Evolutionary conservation across 1,140 invertebrate genomes (phyloP).

Genomic region (Phocides pigmalion): DNA sequence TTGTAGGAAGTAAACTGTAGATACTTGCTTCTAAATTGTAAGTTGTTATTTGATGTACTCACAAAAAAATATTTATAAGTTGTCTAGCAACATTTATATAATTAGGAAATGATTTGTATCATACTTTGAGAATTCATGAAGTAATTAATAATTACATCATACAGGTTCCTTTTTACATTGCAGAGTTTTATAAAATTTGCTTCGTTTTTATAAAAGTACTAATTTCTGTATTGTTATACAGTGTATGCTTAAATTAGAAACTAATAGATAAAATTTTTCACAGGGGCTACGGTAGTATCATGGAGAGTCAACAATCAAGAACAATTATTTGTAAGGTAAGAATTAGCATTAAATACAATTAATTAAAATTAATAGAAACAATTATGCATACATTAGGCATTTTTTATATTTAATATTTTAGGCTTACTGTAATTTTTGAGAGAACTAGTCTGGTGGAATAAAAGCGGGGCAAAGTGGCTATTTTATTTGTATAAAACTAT

Average conservation of each 20-base stretch:
- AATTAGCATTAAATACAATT: slow-evolving; percentile 42
- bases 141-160: slow-evolving; percentile 26
- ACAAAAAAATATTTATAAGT: slow-evolving; percentile 78
- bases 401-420: too few relatives aligned
- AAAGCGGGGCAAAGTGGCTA: too few relatives aligned
- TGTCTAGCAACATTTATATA: slow-evolving; percentile 67
- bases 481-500: too few relatives aligned
- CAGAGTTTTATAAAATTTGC: background rate
- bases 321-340: slow-evolving; percentile 96
- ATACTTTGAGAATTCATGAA: slow-evolving; percentile 29
- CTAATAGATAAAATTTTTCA: slow-evolving; percentile 58
- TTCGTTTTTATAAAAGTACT: background rate
- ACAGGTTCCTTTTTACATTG: slow-evolving; percentile 8
- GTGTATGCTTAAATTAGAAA: background rate
- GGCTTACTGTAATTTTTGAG: too few relatives aligned
- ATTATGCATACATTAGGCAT: too few relatives aligned
- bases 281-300: slow-evolving; percentile 96
- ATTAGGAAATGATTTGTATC: slow-evolving; percentile 55
- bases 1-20: slow-evolving; percentile 82
- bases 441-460: too few relatives aligned
- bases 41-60: slow-evolving; percentile 81
- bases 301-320: slow-evolving; percentile 98
- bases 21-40: slow-evolving; percentile 83
- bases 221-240: too few relatives aligned
- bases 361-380: too few relatives aligned